Base-by-base conservation (phyloP, 2,888 invertebrate genomes). In the Endotricha flammealis region DNA sequence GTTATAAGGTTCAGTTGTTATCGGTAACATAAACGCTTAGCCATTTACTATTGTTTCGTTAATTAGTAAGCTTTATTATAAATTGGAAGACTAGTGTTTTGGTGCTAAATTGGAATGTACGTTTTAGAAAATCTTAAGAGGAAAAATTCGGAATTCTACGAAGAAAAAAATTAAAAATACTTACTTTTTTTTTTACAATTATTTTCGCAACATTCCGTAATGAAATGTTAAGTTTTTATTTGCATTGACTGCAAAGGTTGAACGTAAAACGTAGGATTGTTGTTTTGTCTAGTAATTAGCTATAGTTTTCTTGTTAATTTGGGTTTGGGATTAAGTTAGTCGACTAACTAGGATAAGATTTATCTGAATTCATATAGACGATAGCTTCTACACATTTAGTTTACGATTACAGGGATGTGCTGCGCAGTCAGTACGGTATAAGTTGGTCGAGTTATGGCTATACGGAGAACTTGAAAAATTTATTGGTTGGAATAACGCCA, bases 281-380 rank as follows among this genome's bases (percentile, higher is more conserved):
- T 86, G 82, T 83, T 83, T 78, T 77, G 60, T 77, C 64, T 77
- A 76, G 78, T 79, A 77, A 75, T 65, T 85, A 82, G 79, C 60
- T 38, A 67, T 81, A 79, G 73, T 71, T 78, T 77, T 77, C 80
- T 82, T 86, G 82, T 83, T 85, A 81, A 82, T 78, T 83, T 86
- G 83, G 85, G 85, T 82, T 81, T 82, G 83, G 85, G 85, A 77
- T 75, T 82, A 83, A 76, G 79, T 82, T 85, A 86, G 79, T 75
- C 70, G 55, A 80, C 73, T 78, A 78, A 64, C 56, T 83, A 85
- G 81, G 50, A 60, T 83, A 85, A 83, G 83, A 45, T 79, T 83
- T 77, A 85, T 85, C 85, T 85, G 83, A 85, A 80, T 79, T 76
- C 80, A 77, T 72, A 77, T 81, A 71, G 71, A 55, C 80, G 67